Percentiles rank a stretch among this genome's conserved stretches.
Conservation (phyloP, 2,113 vertebrate genomes). For the Nothocercus julius region DNA sequence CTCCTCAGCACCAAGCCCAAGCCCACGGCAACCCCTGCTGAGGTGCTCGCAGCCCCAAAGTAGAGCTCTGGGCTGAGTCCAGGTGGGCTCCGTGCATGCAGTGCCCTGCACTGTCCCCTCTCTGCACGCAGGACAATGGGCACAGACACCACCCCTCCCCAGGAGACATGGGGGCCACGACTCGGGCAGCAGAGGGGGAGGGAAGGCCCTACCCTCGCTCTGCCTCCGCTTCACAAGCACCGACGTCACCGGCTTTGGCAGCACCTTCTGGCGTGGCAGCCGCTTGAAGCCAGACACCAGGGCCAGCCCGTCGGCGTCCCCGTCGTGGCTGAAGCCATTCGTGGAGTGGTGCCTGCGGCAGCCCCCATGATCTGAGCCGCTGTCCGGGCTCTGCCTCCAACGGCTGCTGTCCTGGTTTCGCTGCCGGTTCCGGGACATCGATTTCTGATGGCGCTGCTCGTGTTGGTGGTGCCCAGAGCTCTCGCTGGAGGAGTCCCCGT, state of each 20-base stretch:
- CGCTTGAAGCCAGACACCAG: conserved; percentile 90
- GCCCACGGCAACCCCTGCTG: accelerated
- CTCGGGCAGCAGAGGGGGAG: background rate
- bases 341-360: background rate
- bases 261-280: conserved; percentile 76
- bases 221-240: conserved; percentile 85
- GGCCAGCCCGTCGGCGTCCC: conserved; percentile 67
- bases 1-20: accelerated
- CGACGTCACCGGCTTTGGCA: conserved; percentile 81
- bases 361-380: background rate
- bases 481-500: conserved; percentile 82
- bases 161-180: accelerated
- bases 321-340: background rate
- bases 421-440: background rate
- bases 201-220: conserved; percentile 82
- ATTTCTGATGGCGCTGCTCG: background rate
- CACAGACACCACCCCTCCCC: accelerated
- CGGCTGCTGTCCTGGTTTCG: conserved; percentile 57
- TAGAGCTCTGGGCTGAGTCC: background rate
- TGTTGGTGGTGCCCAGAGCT: conserved; percentile 66
- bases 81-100: background rate
- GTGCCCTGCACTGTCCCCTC: no score
- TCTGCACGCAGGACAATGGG: background rate
- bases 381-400: conserved; percentile 6
- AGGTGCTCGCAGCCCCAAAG: background rate